Conservation (phyloP, 2,888 invertebrate species). For the Scaptodrosophila latifasciaeformis region DNA sequence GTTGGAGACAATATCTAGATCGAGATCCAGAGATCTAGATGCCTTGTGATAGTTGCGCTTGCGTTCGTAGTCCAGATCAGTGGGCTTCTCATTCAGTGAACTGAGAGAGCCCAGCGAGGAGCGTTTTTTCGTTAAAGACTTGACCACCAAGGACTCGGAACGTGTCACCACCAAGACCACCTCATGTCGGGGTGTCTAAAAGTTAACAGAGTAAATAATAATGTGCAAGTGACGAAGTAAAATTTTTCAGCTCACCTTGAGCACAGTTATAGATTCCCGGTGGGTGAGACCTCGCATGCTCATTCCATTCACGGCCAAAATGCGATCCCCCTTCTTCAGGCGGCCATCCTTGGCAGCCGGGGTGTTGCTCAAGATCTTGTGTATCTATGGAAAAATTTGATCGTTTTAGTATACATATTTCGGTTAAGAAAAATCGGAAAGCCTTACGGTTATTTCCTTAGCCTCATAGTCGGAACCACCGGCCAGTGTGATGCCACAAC, state of each 20-base stretch:
- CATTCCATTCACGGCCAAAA: slow-evolving; percentile 91
- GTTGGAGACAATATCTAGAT: slow-evolving; percentile 73
- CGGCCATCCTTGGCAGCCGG: slow-evolving; percentile 91
- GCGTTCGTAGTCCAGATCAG: slow-evolving; percentile 70
- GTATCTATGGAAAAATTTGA: slow-evolving; percentile 79
- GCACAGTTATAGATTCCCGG: slow-evolving; percentile 88
- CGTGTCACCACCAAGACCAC: slow-evolving; percentile 86
- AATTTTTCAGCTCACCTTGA: slow-evolving; percentile 80
- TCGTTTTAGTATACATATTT: no score
- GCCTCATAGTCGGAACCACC: slow-evolving; percentile 94
- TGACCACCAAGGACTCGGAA: slow-evolving; percentile 73
- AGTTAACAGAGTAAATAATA: not conserved
- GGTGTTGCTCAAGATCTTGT: slow-evolving; percentile 89
- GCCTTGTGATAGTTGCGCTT: slow-evolving; percentile 74
- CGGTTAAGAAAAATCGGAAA: not conserved
- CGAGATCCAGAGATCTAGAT: slow-evolving; percentile 73
- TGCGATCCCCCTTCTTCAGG: slow-evolving; percentile 89
- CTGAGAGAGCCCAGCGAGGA: slow-evolving; percentile 74
- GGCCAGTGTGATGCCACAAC: slow-evolving; percentile 90
- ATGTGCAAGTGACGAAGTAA: no score
- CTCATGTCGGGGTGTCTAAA: slow-evolving; percentile 85
- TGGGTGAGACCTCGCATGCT: slow-evolving; percentile 89
- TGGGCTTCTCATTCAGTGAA: slow-evolving; percentile 74
- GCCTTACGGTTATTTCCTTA: slow-evolving; percentile 90
- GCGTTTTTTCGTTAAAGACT: slow-evolving; percentile 73